Conservation (phyloP, 2,888 invertebrate species). For the Tachina grossa region DNA sequence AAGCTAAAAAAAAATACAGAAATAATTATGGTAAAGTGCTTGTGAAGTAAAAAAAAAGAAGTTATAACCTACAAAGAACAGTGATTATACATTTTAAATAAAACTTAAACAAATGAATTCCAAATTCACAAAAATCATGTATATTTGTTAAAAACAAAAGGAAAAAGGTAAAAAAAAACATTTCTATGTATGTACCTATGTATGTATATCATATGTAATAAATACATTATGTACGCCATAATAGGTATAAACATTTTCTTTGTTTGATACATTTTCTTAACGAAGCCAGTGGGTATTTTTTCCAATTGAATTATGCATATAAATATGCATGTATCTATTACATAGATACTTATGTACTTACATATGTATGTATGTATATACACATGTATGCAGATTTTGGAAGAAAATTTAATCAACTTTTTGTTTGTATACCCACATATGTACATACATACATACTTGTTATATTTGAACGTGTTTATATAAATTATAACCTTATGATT, state of each 20-base stretch:
- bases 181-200: too few species aligned
- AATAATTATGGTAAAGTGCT: conserved; percentile 23
- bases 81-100: background rate
- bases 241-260: too few species aligned
- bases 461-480: too few species aligned
- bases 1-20: conserved; percentile 13
- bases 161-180: conserved; percentile 24
- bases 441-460: background rate
- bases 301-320: background rate
- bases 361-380: background rate
- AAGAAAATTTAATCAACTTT: background rate
- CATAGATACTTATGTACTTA: background rate
- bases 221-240: too few species aligned
- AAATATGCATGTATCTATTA: background rate
- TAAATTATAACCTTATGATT: too few species aligned
- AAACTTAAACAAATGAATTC: background rate
- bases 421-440: background rate
- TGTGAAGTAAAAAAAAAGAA: conserved; percentile 12
- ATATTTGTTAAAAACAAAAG: background rate
- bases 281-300: too few species aligned
- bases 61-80: conserved; percentile 14
- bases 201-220: too few species aligned
- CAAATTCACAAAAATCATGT: background rate
- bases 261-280: too few species aligned
- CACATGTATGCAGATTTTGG: too few species aligned